Percentiles rank a stretch among this genome's conserved stretches.
phyloP scores from a whole-genome alignment of 2,797 vertebrate genomes.

The Furcifer pardalis region DNA sequence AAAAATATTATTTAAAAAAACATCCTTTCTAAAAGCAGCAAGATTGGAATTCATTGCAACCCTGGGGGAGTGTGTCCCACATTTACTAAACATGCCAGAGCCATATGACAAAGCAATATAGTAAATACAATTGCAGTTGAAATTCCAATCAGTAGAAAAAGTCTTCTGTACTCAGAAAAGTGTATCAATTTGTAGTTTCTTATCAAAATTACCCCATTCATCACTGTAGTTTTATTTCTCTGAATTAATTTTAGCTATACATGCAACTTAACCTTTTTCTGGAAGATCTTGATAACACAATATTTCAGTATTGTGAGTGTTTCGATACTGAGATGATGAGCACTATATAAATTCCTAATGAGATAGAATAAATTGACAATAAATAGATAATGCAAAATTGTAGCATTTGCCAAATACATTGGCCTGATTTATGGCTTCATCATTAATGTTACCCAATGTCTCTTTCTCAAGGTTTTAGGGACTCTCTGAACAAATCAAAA shows the following conservation, averaged over 20 bases:
- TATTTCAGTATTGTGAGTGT: conserved; percentile 35
- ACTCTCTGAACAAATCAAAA: conserved; percentile 4
- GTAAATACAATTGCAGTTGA: not conserved
- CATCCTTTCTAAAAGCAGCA: too few species aligned
- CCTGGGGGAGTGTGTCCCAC: too few species aligned
- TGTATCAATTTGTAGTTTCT: not conserved
- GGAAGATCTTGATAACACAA: conserved; percentile 39
- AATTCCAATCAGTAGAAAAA: not conserved
- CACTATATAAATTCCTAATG: conserved; percentile 28
- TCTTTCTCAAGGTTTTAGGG: conserved; percentile 2
- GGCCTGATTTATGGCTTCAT: conserved; percentile 38
- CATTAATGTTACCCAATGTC: not conserved
- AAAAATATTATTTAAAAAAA: too few species aligned
- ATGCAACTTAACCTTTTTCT: conserved; percentile 14
- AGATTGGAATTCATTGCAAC: too few species aligned
- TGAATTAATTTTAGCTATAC: conserved; percentile 21
- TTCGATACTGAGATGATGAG: not conserved
- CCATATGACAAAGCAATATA: not conserved
- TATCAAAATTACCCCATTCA: not conserved
- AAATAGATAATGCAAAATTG: conserved; percentile 26
- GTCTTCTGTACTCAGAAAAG: not conserved
- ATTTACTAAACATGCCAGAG: too few species aligned
- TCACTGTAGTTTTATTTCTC: not conserved
- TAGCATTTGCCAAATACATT: conserved; percentile 10
- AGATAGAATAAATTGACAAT: conserved; percentile 51